Conservation (phyloP, 1,140 invertebrate species). For the Drosophila tsacasi region DNA sequence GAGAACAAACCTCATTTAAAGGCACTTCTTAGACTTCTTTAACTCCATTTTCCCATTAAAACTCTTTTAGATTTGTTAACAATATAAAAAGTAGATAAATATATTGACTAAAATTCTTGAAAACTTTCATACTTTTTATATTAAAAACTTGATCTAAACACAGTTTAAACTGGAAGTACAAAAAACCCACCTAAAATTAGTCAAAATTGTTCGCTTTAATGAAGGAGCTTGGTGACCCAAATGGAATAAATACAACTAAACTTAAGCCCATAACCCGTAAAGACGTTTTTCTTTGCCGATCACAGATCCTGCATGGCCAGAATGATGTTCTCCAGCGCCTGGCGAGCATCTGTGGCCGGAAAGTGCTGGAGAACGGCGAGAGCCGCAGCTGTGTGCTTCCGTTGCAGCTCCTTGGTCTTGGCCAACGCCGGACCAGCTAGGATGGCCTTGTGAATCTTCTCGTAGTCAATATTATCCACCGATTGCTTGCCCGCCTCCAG, state of each 20-base stretch:
- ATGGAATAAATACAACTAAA: constrained; percentile 57
- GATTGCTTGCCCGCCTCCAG: constrained; percentile 90
- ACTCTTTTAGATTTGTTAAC: neutral
- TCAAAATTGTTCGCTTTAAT: constrained; percentile 39
- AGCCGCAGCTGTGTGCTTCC: constrained; percentile 91
- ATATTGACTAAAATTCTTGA: neutral
- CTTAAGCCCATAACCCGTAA: constrained; percentile 59
- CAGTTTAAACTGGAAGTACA: neutral
- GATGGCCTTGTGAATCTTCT: constrained; percentile 88
- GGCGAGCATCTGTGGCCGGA: constrained; percentile 90
- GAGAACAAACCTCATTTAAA: neutral
- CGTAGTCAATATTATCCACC: constrained; percentile 91
- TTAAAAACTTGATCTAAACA: no score
- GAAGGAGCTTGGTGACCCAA: constrained; percentile 21
- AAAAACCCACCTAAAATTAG: constrained; percentile 16
- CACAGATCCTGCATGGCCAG: constrained; percentile 90
- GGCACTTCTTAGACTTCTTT: neutral
- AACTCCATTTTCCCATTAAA: neutral
- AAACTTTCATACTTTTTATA: neutral
- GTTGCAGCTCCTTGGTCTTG: constrained; percentile 91
- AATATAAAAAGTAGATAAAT: constrained; percentile 1
- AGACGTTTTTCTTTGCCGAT: constrained; percentile 9
- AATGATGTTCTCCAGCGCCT: constrained; percentile 92
- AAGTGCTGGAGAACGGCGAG: constrained; percentile 91
- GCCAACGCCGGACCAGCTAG: constrained; percentile 90